Conservation (phyloP, 2,797 vertebrate genomes). For the Babyrousa celebensis region DNA sequence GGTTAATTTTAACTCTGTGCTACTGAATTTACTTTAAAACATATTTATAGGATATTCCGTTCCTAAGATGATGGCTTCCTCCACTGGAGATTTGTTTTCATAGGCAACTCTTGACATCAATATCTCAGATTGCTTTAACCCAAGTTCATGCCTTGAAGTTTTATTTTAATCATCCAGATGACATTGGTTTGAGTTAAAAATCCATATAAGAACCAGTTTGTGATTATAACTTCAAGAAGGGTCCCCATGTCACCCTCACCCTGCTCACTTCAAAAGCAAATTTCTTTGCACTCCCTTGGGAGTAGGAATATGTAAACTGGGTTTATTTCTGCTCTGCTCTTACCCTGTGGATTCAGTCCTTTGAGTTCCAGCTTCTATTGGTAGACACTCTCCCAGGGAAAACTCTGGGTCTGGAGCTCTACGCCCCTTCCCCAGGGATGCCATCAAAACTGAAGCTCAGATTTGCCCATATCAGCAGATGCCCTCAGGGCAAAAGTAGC, state of each 20-base stretch:
- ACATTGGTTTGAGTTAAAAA: background rate
- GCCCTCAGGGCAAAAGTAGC: background rate
- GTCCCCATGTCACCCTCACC: background rate
- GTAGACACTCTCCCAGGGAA: background rate
- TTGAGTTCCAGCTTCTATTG: background rate
- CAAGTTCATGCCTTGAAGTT: background rate
- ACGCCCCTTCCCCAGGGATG: background rate
- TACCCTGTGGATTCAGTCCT: background rate
- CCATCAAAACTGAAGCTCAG: background rate
- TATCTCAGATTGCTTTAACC: background rate
- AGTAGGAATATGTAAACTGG: background rate
- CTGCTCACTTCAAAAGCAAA: background rate
- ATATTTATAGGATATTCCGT: background rate
- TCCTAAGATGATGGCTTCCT: background rate
- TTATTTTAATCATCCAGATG: background rate
- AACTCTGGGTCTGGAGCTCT: background rate
- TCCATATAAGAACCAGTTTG: background rate
- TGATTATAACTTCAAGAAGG: background rate
- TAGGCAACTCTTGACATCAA: background rate
- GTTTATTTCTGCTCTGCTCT: background rate
- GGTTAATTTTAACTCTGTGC: background rate
- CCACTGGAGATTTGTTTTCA: background rate
- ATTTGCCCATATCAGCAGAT: background rate
- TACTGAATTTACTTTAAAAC: background rate
- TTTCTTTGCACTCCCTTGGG: background rate